A percentile compares a stretch with the other conserved stretches of the same genome.
phyloP scores from a whole-genome alignment of 2,113 vertebrate species.

The Boulengeromyrus knoepffleri region DNA sequence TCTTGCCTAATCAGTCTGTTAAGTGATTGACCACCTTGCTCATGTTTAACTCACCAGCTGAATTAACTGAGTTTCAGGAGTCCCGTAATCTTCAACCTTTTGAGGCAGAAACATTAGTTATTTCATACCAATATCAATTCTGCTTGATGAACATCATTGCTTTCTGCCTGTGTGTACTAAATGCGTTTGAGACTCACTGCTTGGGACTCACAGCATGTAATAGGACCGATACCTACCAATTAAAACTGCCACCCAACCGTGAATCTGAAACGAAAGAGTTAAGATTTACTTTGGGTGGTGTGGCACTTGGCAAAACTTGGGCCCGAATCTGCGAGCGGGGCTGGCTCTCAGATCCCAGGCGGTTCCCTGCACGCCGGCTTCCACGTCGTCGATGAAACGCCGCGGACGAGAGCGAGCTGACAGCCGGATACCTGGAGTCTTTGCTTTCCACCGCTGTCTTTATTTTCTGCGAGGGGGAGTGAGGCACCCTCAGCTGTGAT shows the following conservation, averaged over 20 bases:
- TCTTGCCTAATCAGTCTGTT: not conserved
- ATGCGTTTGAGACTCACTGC: conserved; percentile 32
- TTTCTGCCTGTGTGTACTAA: not conserved
- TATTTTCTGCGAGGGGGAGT: not conserved
- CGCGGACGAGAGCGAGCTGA: conserved; percentile 92
- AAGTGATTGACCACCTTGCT: not conserved
- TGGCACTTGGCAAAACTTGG: conserved; percentile 65
- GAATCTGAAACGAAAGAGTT: conserved; percentile 49
- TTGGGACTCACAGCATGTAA: conserved; percentile 25
- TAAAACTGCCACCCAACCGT: not conserved
- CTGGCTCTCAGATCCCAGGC: conserved; percentile 84
- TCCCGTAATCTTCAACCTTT: not conserved
- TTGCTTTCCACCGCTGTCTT: conserved; percentile 37
- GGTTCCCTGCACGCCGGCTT: conserved; percentile 80
- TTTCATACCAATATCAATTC: not conserved
- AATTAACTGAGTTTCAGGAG: not conserved
- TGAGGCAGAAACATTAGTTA: not conserved
- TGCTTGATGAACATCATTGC: not conserved
- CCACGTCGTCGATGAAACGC: conserved; percentile 91
- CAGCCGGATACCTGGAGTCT: conserved; percentile 78
- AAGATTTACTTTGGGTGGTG: conserved; percentile 61
- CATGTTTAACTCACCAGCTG: not conserved
- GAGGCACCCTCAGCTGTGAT: conserved; percentile 43
- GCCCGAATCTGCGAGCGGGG: conserved; percentile 64
- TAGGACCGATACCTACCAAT: conserved; percentile 19